Evolutionary conservation across 2,113 vertebrate species (phyloP).

Genomic region (Odobenus rosmarus): DNA sequence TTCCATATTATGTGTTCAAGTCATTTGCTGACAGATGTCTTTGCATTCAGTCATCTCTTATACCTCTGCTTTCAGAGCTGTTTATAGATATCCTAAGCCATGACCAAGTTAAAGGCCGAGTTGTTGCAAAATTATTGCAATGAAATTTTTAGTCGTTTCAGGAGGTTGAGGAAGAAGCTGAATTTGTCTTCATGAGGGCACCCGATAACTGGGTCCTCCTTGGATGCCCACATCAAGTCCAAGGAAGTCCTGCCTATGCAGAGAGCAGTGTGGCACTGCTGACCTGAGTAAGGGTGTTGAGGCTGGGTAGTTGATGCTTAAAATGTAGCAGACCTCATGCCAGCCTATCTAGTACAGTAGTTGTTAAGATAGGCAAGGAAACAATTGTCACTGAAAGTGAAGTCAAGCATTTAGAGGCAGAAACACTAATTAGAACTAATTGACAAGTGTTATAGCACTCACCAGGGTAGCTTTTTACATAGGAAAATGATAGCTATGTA

Average conservation of each 20-base stretch:
- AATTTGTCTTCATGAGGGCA: constrained; percentile 14
- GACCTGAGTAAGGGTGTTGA: background rate
- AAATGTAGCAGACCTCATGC: constrained; percentile 1
- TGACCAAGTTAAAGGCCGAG: background rate
- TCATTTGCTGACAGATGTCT: background rate
- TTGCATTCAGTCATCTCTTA: background rate
- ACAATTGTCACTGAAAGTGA: constrained; percentile 72
- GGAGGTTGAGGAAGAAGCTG: background rate
- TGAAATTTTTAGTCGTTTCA: constrained; percentile 27
- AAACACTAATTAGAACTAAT: constrained; percentile 79
- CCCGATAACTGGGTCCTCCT: background rate
- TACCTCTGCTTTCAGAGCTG: background rate
- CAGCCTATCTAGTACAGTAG: constrained; percentile 44
- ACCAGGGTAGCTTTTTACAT: constrained; percentile 76
- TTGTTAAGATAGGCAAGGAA: constrained; percentile 56
- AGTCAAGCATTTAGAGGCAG: constrained; percentile 71
- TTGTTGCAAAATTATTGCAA: background rate
- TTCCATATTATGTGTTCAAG: background rate
- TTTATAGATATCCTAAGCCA: background rate
- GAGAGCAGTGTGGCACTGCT: background rate
- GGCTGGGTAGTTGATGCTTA: background rate
- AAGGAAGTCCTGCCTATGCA: background rate
- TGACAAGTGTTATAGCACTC: constrained; percentile 76
- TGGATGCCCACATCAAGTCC: background rate
- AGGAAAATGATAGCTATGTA: constrained; percentile 75